Conservation (phyloP, 2,888 invertebrate genomes). For the Conus canariensis region DNA sequence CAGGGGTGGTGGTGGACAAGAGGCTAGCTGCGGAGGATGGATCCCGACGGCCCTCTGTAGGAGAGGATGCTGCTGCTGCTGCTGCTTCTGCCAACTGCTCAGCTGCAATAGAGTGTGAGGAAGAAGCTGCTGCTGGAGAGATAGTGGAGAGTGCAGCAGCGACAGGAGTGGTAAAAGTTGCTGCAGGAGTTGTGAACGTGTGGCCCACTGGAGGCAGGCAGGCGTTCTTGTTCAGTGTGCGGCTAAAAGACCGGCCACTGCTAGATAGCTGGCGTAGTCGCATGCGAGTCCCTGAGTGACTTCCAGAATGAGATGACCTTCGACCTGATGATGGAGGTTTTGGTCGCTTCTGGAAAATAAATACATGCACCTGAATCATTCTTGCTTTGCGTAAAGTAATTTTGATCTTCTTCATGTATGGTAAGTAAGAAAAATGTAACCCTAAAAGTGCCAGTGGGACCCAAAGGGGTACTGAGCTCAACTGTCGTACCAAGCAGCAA, state of each 20-base stretch:
- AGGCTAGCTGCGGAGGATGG: constrained; percentile 30
- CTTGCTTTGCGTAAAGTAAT: not conserved
- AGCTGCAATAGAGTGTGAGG: constrained; percentile 53
- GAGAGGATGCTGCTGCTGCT: constrained; percentile 46
- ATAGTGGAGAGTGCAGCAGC: constrained; percentile 50
- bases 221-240: constrained; percentile 70
- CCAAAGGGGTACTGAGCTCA: no score
- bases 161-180: constrained; percentile 45
- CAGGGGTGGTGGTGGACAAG: constrained; percentile 28
- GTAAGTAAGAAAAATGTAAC: no score
- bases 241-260: constrained; percentile 62
- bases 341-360: constrained; percentile 59
- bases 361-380: not conserved
- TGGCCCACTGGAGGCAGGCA: constrained; percentile 75
- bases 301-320: constrained; percentile 46
- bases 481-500: no score
- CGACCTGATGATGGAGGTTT: constrained; percentile 65
- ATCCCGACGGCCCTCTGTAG: constrained; percentile 14
- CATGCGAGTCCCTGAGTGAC: constrained; percentile 55
- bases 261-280: constrained; percentile 64
- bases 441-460: no score
- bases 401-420: no score
- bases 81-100: constrained; percentile 50
- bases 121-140: constrained; percentile 51
- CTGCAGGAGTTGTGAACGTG: constrained; percentile 52